These are phyloP conservation scores for Spinus olivaceus DNA, from an alignment of 2,797 vertebrate genomes.

Conservation along the genomic window DNA sequence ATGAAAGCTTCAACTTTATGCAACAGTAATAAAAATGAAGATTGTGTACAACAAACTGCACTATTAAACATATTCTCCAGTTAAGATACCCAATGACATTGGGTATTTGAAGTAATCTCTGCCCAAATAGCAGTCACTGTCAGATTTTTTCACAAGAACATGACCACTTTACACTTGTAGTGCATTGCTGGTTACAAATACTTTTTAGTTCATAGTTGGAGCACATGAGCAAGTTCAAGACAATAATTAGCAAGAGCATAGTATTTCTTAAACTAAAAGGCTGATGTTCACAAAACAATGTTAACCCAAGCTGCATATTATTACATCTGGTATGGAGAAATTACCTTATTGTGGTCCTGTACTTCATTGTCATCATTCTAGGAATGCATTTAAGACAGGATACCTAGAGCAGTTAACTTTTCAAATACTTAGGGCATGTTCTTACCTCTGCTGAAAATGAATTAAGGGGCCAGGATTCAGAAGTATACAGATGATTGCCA, in stretches of 20 bases:
- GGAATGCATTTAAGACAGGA: background rate
- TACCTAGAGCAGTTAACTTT: background rate
- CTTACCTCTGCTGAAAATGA: background rate
- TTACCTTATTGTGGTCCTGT: background rate
- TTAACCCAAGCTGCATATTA: background rate
- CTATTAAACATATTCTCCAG: background rate
- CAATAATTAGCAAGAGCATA: background rate
- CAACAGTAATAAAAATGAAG: slow-evolving; percentile 19
- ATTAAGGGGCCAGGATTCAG: background rate
- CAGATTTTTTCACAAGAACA: background rate
- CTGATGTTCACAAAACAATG: background rate
- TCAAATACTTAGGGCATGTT: background rate
- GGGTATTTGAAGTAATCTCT: background rate
- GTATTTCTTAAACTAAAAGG: background rate
- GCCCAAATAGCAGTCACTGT: background rate
- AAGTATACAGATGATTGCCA: background rate
- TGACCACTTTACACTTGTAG: background rate
- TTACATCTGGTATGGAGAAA: background rate
- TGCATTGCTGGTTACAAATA: background rate
- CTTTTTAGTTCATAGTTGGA: background rate
- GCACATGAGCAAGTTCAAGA: background rate
- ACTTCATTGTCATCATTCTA: background rate
- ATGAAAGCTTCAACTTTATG: slow-evolving; percentile 3
- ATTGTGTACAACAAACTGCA: slow-evolving; percentile 18
- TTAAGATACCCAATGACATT: background rate